Base-by-base conservation (phyloP, 2,797 vertebrate species). In the Coranthus polyacanthus region DNA sequence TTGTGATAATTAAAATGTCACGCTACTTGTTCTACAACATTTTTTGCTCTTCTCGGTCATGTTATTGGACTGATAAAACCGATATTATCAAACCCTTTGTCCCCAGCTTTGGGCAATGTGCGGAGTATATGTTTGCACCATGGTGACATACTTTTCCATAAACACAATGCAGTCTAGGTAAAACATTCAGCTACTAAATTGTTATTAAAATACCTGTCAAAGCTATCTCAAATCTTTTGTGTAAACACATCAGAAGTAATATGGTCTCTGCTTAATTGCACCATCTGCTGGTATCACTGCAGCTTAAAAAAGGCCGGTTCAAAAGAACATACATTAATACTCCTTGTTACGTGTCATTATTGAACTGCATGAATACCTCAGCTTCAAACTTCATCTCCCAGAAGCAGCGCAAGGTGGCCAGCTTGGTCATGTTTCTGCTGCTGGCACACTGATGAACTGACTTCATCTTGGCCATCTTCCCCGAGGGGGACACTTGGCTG, bases 351-450 rank as follows among this genome's bases (percentile, higher is more conserved):
- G 4, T 39, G 17, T 3, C 59, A 50, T 56, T 49, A 1, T 59
- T 37, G 6, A 34, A 29, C 17, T 66, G 32, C 11, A 36, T 61
- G 21, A 42, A 75, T 70, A 75, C 77, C 60, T 85, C 50, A 34
- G 61, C 49, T 60, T 89, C 79, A 20, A 71, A 81, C 79, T 90
- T 93, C 85, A 86, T 88, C 81, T 94, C 90, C 85, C 91, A 92
- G 85, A 95, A 94, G 75, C 85, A 90, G 56, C 80, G 83, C 83
- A 93, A 89, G 37, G 82, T 94, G 16, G 86, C 68, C 77, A 92
- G 64, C 77, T 87, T 84, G 75, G 91, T 91, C 68, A 92, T 79
- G 45, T 61, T 83, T 63, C 57, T 60, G 56, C 83, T 83, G 68
- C 62, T 85, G 47, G 81, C 88, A 47, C 5, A 80, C 0, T 81